Evolutionary conservation across 2,888 invertebrate genomes (phyloP).

Genomic region (Drosophila multiciliata): DNA sequence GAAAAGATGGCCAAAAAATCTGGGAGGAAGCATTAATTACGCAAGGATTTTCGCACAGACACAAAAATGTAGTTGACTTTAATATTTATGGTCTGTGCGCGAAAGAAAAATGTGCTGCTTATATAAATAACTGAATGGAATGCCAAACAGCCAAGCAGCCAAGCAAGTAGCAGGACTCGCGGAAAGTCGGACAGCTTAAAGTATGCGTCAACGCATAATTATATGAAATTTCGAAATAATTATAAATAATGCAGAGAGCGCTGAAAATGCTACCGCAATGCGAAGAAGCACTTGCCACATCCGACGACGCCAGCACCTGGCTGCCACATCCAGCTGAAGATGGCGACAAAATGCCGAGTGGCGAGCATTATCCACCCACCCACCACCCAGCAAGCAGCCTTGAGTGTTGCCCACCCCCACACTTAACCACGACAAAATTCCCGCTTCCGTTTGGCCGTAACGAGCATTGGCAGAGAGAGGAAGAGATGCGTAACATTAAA

Average conservation of each 20-base stretch:
- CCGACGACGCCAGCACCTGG: slow-evolving; percentile 55
- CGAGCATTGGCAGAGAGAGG: slow-evolving; percentile 1
- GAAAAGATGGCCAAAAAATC: slow-evolving; percentile 48
- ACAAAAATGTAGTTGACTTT: slow-evolving; percentile 65
- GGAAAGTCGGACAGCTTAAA: slow-evolving; percentile 12
- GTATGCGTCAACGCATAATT: slow-evolving; percentile 73
- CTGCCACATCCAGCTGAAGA: not conserved
- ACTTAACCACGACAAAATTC: slow-evolving; percentile 54
- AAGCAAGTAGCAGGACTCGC: slow-evolving; percentile 1
- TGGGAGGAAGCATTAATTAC: slow-evolving; percentile 70
- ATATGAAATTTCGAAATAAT: slow-evolving; percentile 78
- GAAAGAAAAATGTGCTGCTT: slow-evolving; percentile 52
- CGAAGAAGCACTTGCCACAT: slow-evolving; percentile 59
- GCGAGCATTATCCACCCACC: slow-evolving; percentile 13
- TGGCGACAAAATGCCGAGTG: slow-evolving; percentile 13
- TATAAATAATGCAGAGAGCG: slow-evolving; percentile 71
- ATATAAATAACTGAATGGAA: slow-evolving; percentile 67
- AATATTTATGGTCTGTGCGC: slow-evolving; percentile 67
- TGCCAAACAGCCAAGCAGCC: slow-evolving; percentile 26
- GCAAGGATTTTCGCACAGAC: slow-evolving; percentile 60
- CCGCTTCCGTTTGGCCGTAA: slow-evolving; percentile 52
- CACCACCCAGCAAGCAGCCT: not conserved
- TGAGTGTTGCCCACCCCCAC: slow-evolving; percentile 21
- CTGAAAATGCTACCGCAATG: slow-evolving; percentile 45
- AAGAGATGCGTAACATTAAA: slow-evolving; percentile 57